Evolutionary conservation across 2,888 invertebrate genomes (phyloP), one percentile per base, ranked within the genome.

Genomic region (Drosophila trichaetosa): DNA sequence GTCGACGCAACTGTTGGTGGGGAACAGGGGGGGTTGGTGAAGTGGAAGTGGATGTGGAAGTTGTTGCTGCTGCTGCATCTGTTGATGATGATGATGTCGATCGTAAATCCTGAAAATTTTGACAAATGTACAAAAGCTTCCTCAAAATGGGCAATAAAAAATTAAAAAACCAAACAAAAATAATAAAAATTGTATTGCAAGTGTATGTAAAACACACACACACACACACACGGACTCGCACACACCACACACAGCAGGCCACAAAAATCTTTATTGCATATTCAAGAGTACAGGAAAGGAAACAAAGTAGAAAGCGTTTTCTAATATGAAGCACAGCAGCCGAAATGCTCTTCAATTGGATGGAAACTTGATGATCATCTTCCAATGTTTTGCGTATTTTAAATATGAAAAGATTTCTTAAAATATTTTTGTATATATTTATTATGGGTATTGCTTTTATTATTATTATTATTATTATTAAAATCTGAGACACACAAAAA

Each of bases 81-180:
- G 75, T 76, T 74, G 77, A 71, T 77, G 90, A 83, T 83, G 84
- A 89, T 87, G 86, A 84, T 90, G 90, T 84, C 85, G 87, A 89
- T 87, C 90, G 90, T 87, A 87, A 87, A 87, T 87, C 82, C 75
- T 82, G 49, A 76, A 79, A 90, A 84, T 90, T 90, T 87, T 89
- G 90, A 87, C 87, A 87, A 87, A 87, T 87, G 74, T 71, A 73
- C 80, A 89, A 90, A 89, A 84, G 87, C 89, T 75, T 77, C 75
- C 83, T 76, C 72, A 80, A 82, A 82, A 90, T 80, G 90, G 85
- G 89, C 84, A 80, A 80, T 87, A 87, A 87, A 90, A 90, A 75
- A 89, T 87, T 90, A 83, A 83, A 86, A 75, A 66, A 48, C 27
- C 38, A 56, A 48, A 63, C 40, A 54, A 54, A 57, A 53, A 61